Evolutionary conservation across 1,140 invertebrate species (phyloP).

Genomic region (Cyphomyrmex costatus): DNA sequence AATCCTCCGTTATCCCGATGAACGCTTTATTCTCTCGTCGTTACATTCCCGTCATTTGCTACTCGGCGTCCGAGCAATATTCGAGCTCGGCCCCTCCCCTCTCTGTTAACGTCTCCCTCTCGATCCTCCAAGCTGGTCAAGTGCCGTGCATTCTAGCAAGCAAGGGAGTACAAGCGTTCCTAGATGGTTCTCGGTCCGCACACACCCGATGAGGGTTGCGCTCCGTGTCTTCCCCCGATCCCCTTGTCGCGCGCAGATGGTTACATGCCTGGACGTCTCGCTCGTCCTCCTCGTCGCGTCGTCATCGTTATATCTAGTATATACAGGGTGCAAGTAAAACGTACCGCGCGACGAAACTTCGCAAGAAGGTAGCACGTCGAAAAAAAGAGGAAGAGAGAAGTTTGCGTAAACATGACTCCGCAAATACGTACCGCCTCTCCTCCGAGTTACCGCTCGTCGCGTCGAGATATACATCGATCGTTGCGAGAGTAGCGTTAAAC

Average conservation of each 20-base stretch:
- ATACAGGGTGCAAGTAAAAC: conserved; percentile 52
- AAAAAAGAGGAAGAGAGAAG: conserved; percentile 61
- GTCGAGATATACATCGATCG: conserved; percentile 33
- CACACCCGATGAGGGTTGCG: conserved; percentile 48
- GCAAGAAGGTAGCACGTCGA: conserved; percentile 30
- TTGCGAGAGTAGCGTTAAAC: conserved; percentile 20
- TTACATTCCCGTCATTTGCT: conserved; percentile 61
- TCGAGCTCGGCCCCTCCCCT: background rate
- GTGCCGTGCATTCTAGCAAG: conserved; percentile 59
- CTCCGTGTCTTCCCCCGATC: conserved; percentile 32
- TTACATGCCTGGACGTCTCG: conserved; percentile 58
- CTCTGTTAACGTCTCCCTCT: no score
- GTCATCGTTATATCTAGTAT: conserved; percentile 52
- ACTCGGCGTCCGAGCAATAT: conserved; percentile 30
- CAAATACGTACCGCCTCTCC: conserved; percentile 34
- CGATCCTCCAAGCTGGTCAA: conserved; percentile 59
- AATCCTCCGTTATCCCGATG: conserved; percentile 52
- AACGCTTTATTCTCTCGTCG: conserved; percentile 48
- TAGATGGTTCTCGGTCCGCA: conserved; percentile 57
- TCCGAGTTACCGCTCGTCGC: conserved; percentile 2
- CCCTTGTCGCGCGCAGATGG: conserved; percentile 71
- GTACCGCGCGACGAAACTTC: conserved; percentile 53
- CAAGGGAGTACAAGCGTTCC: conserved; percentile 52
- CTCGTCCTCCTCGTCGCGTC: conserved; percentile 44
- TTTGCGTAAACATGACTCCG: conserved; percentile 51